Base-by-base conservation (phyloP, 2,888 invertebrate genomes). In the Drosophila cognata region DNA sequence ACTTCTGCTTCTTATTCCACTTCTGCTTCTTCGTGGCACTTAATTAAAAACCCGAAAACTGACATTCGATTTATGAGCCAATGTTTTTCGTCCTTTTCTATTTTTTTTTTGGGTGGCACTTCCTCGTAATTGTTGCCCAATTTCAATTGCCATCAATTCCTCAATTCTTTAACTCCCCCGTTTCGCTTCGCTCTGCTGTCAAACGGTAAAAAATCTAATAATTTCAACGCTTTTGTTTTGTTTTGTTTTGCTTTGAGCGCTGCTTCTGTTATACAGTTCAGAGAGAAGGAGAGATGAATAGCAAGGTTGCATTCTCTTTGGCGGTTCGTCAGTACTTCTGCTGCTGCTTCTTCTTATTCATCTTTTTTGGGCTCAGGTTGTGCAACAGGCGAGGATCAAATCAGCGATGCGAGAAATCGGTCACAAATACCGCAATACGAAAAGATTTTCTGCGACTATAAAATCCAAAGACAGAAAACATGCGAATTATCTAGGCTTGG, bases 1-100 rank as follows among this genome's bases (percentile, higher is more conserved):
- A 38, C 8, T 55, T 46, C 35, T 56, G 64, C 48, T 50, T 71
- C 66, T 63, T 33, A 35, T 43, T 43, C 43, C 21, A 21, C 4
- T 56, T 66, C 50, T 50, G 70, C 67, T 64, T 38, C 36, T 56
- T 38, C 41, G 13, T 7, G 74, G 69, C 72, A 80, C 89, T 82
- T 84, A 88, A 91, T 88, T 88, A 88, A 91, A 70, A 77, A 57
- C 86, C 64, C 28, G 13, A 56, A 56, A 71, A 67, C 91, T 91
- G 88, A 90, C 91, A 89, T 81, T 66, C 67, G 73, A 91, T 88
- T 88, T 91, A 88, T 88, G 82, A 41, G 77, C 79, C 67, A 48
- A 36, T 48, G 28, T 38, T 38, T 18, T 41, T 41, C 25, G 35
- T 25, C 31, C 0, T n/a, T 13, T 21, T 6, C 25, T 2, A 13